These are phyloP conservation scores for Pseudorasbora parva DNA, from an alignment of 2,113 vertebrate genomes.

Conservation along the genomic window DNA sequence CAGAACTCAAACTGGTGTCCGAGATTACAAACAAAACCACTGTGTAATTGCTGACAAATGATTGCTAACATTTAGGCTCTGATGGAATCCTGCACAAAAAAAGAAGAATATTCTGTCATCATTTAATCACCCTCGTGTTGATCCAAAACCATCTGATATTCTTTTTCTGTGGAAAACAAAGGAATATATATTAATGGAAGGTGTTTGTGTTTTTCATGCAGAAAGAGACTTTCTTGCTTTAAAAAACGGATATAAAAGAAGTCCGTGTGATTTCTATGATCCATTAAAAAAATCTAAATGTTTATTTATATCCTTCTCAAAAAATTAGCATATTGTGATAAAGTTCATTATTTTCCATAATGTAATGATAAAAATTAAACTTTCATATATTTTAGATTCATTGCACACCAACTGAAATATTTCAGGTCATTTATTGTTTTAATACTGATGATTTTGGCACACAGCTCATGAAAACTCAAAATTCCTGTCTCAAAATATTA, in stretches of 20 bases:
- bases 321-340: no score
- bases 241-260: neutral
- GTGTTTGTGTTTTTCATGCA: neutral
- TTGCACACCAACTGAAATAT: no score
- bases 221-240: neutral
- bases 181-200: neutral
- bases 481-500: no score
- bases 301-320: no score
- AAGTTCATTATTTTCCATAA: no score
- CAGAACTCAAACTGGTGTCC: constrained; percentile 35
- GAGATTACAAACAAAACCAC: neutral
- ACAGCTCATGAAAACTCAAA: no score
- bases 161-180: neutral
- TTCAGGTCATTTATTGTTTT: no score
- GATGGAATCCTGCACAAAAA: neutral
- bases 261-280: neutral
- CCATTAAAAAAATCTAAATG: no score
- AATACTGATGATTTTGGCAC: no score
- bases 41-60: constrained; percentile 34
- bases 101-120: neutral
- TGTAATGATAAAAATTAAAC: no score
- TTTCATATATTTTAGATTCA: no score
- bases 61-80: neutral
- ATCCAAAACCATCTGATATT: neutral
- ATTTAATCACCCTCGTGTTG: neutral